Evolutionary conservation across 1,140 invertebrate species (phyloP).

Genomic region (Tribolium castaneum): DNA sequence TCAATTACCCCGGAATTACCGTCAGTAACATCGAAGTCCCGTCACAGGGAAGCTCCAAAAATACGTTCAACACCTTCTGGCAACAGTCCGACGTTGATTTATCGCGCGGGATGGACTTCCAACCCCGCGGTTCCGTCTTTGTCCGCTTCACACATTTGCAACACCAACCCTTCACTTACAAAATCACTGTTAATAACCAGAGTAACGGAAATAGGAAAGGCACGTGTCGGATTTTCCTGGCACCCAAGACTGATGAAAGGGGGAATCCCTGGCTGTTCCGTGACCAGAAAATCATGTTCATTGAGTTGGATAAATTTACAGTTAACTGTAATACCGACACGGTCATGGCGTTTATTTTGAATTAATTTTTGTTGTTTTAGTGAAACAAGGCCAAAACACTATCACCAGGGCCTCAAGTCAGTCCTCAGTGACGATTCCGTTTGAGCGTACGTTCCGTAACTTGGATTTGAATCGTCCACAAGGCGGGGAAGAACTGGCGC

Average conservation of each 20-base stretch:
- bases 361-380: slow-evolving; percentile 61
- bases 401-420: slow-evolving; percentile 69
- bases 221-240: slow-evolving; percentile 71
- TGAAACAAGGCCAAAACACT: slow-evolving; percentile 68
- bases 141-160: slow-evolving; percentile 81
- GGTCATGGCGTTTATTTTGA: too few species aligned
- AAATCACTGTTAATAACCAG: slow-evolving; percentile 72
- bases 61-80: slow-evolving; percentile 77
- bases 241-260: slow-evolving; percentile 69
- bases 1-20: slow-evolving; percentile 73
- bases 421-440: slow-evolving; percentile 73
- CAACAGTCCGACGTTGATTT: slow-evolving; percentile 80
- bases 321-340: too few species aligned
- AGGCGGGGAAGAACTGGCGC: slow-evolving; percentile 59
- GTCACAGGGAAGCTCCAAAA: slow-evolving; percentile 64
- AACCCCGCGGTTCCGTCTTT: slow-evolving; percentile 75
- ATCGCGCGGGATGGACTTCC: slow-evolving; percentile 81
- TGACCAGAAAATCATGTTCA: slow-evolving; percentile 67
- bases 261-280: slow-evolving; percentile 64
- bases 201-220: slow-evolving; percentile 54
- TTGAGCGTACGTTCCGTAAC: slow-evolving; percentile 73
- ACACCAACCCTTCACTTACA: slow-evolving; percentile 76
- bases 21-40: slow-evolving; percentile 68
- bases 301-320: slow-evolving; percentile 71
- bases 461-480: too few species aligned